phyloP scores from a whole-genome alignment of 2,113 vertebrate genomes.

The Varanus komodoensis region DNA sequence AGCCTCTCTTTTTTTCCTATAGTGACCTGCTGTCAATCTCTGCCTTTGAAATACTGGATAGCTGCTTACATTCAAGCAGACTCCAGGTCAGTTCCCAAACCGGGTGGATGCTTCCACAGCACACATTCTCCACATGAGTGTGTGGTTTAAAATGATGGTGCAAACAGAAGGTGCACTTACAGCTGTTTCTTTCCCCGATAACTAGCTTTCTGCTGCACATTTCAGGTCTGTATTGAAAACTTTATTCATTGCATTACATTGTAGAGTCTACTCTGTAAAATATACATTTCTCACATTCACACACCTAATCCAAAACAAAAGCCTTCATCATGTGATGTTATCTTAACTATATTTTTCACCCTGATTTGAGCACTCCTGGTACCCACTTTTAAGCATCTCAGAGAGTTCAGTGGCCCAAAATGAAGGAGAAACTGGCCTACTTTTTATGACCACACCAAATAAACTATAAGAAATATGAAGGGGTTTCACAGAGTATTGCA shows the following conservation, averaged over 20 bases:
- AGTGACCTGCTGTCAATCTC: background rate
- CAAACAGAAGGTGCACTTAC: too few relatives aligned
- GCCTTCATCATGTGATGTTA: background rate
- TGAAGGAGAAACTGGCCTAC: background rate
- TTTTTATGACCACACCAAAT: background rate
- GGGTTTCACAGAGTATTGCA: background rate
- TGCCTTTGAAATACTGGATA: background rate
- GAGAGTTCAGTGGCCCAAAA: background rate
- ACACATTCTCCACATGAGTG: background rate
- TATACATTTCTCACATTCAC: rapidly evolving
- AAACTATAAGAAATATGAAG: background rate
- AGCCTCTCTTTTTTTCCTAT: background rate
- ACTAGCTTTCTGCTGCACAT: background rate
- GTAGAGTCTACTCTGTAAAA: background rate
- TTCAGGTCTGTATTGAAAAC: background rate
- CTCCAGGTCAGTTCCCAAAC: background rate
- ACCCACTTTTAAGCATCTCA: background rate
- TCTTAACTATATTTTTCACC: background rate
- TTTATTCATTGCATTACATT: rapidly evolving
- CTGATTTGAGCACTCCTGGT: rapidly evolving
- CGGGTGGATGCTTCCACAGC: background rate
- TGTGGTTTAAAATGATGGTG: background rate
- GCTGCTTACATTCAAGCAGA: background rate
- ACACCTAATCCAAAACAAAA: background rate
- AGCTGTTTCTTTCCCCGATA: background rate